Percentiles rank a stretch among this genome's conserved stretches.
Conservation (phyloP, 2,113 vertebrate species). For the Chinchilla lanigera region DNA sequence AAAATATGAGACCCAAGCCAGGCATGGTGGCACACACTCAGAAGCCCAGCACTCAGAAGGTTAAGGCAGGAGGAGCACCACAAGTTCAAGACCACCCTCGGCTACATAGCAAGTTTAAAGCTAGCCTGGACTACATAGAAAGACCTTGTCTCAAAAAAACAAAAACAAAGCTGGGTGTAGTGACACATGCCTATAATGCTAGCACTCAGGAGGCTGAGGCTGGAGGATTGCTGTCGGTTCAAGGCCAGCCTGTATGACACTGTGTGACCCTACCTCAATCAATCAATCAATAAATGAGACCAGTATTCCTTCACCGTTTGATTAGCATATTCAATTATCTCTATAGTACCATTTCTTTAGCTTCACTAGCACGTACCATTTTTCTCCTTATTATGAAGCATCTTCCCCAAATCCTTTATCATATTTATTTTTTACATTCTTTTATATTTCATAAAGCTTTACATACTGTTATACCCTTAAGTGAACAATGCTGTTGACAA, state of each 20-base stretch:
- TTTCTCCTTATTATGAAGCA: conserved; percentile 1
- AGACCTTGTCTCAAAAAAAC: not conserved
- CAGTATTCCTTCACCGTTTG: not conserved
- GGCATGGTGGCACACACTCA: not conserved
- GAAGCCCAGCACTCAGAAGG: not conserved
- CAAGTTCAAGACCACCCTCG: not conserved
- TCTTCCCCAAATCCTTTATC: not conserved
- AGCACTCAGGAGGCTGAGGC: no score
- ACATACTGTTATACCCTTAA: not conserved
- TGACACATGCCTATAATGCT: no score
- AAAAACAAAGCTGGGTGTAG: no score
- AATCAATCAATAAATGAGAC: not conserved
- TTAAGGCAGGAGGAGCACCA: not conserved
- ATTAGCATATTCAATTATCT: not conserved
- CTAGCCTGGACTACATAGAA: not conserved
- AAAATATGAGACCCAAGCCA: not conserved
- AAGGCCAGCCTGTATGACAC: no score
- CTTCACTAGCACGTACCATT: not conserved
- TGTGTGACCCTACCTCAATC: no score
- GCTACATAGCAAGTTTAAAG: not conserved
- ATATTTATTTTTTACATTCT: not conserved
- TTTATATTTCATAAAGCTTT: conserved; percentile 3
- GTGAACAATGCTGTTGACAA: not conserved
- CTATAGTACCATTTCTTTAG: conserved; percentile 10
- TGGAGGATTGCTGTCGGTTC: no score